Conservation (phyloP, 2,888 invertebrate species). For the Aphodius sticticus region DNA sequence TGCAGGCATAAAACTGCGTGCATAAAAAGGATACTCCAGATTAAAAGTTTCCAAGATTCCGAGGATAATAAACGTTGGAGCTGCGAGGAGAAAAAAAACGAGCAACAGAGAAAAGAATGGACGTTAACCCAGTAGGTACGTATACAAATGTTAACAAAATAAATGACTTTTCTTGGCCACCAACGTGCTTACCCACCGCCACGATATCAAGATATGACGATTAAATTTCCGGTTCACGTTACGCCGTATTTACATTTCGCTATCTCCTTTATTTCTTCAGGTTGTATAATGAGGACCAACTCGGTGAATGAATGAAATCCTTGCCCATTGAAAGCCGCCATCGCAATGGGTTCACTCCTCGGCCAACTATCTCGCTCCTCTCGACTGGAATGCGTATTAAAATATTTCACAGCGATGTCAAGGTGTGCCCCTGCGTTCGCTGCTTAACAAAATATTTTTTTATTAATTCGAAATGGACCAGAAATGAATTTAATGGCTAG, state of each 20-base stretch:
- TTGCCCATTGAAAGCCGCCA: not conserved
- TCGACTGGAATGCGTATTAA: not conserved
- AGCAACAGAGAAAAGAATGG: not conserved
- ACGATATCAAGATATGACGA: conserved; percentile 20
- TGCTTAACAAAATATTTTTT: not conserved
- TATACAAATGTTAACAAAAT: conserved; percentile 25
- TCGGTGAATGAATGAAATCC: not conserved
- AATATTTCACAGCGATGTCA: not conserved
- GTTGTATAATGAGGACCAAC: not conserved
- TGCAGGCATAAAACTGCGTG: not conserved
- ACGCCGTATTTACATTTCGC: conserved; percentile 25
- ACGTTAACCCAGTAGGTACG: conserved; percentile 10
- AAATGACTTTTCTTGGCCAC: conserved; percentile 17
- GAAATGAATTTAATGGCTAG: not conserved
- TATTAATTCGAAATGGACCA: not conserved
- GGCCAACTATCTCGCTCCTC: not conserved
- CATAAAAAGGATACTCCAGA: not conserved
- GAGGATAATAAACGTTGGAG: not conserved
- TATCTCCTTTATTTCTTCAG: conserved; percentile 18
- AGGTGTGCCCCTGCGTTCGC: not conserved
- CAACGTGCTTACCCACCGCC: not conserved
- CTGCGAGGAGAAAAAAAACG: not conserved
- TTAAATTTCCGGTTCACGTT: conserved; percentile 24
- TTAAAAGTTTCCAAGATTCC: conserved; percentile 4
- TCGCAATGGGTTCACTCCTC: not conserved